Conservation (phyloP, 1,140 invertebrate genomes). For the Cepaea nemoralis region DNA sequence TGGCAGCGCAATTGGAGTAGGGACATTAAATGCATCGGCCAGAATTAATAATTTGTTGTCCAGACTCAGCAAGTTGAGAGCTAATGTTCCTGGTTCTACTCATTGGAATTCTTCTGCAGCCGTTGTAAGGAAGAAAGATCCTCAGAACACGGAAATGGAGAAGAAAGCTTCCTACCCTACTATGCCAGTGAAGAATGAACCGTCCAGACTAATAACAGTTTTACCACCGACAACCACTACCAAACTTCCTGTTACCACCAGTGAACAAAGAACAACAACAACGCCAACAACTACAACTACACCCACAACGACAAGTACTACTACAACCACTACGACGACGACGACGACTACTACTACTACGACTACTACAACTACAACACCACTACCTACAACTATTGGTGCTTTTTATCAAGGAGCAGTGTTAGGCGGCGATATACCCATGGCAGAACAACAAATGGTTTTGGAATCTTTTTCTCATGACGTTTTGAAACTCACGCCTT, state of each 20-base stretch:
- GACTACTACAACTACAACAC: neutral
- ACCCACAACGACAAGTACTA: neutral
- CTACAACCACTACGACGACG: neutral
- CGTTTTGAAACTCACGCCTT: neutral
- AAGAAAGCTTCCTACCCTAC: too few relatives aligned
- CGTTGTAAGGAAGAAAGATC: too few relatives aligned
- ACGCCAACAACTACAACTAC: neutral
- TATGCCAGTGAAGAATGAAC: too few relatives aligned
- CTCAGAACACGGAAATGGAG: too few relatives aligned
- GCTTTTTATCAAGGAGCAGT: neutral
- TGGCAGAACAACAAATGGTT: neutral
- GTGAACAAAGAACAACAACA: neutral
- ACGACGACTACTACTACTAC: neutral
- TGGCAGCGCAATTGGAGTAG: neutral
- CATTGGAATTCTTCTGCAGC: too few relatives aligned
- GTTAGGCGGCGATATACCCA: neutral
- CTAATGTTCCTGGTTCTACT: too few relatives aligned
- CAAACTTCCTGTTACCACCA: neutral
- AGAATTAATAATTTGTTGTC: neutral
- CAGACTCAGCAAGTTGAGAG: neutral
- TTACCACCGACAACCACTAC: neutral
- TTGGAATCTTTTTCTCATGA: neutral
- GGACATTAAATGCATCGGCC: neutral
- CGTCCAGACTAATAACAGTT: too few relatives aligned
- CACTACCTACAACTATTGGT: too few relatives aligned